Percentiles rank a stretch among this genome's conserved stretches.
phyloP scores from a whole-genome alignment of 1,140 invertebrate genomes.

The Scaptomyza pallida region DNA sequence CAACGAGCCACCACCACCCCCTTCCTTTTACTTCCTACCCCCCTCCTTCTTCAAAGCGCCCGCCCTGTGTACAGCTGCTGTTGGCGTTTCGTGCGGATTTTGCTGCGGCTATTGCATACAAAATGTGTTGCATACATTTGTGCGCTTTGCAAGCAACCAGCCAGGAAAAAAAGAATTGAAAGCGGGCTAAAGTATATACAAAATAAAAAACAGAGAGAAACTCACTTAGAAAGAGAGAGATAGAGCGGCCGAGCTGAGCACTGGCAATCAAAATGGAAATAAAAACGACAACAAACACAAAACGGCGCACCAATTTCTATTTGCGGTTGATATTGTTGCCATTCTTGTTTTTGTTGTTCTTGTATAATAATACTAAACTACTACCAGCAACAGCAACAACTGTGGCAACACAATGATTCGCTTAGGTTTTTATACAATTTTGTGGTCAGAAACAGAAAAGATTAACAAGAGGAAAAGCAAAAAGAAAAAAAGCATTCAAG shows the following conservation, averaged over 20 bases:
- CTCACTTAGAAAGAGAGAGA: conserved; percentile 27
- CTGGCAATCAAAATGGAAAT: conserved; percentile 77
- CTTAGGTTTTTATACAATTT: neutral
- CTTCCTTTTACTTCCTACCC: no score
- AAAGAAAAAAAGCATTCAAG: neutral
- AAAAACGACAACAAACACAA: conserved; percentile 41
- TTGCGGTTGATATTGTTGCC: no score
- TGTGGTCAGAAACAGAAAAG: neutral
- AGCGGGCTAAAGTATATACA: conserved; percentile 17
- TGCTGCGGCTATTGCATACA: conserved; percentile 74
- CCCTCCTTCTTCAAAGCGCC: neutral
- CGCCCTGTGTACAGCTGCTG: conserved; percentile 13
- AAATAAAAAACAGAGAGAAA: conserved; percentile 23
- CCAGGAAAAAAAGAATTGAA: conserved; percentile 24
- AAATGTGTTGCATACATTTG: conserved; percentile 82
- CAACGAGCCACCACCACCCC: conserved; percentile 17
- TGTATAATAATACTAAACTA: conserved; percentile 24
- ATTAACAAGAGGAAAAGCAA: neutral
- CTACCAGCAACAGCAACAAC: neutral
- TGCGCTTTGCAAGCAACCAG: conserved; percentile 23
- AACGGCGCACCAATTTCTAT: conserved; percentile 8
- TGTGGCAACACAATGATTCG: neutral
- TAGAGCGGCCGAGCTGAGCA: neutral
- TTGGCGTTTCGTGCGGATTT: conserved; percentile 66
- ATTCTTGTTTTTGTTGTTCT: conserved; percentile 11